Evolutionary conservation across 2,888 invertebrate genomes (phyloP).

Genomic region (Limenitis arthemis): DNA sequence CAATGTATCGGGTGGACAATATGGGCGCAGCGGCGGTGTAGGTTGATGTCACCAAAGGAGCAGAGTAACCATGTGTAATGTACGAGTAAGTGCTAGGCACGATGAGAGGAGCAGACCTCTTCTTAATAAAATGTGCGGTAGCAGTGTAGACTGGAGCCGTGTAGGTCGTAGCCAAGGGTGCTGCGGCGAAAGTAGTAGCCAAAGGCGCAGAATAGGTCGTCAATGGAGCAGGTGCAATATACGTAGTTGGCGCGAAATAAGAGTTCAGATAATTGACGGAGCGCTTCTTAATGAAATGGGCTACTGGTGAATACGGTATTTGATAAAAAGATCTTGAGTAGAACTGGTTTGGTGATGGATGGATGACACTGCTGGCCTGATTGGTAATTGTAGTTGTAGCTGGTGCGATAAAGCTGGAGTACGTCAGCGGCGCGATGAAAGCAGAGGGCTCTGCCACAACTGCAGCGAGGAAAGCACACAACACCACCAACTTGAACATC

Average conservation of each 20-base stretch:
- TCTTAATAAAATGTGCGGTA: constrained; percentile 45
- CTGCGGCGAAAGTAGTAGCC: constrained; percentile 16
- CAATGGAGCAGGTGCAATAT: constrained; percentile 26
- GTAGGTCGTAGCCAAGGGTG: constrained; percentile 4
- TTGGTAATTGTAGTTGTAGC: constrained; percentile 46
- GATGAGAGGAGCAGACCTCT: constrained; percentile 35
- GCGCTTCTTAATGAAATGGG: constrained; percentile 46
- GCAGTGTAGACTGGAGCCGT: constrained; percentile 32
- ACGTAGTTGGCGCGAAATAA: constrained; percentile 33
- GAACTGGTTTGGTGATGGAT: constrained; percentile 50
- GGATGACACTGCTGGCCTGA: constrained; percentile 57
- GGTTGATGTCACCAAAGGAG: constrained; percentile 36
- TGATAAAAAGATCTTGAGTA: constrained; percentile 37
- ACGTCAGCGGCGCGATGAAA: constrained; percentile 32
- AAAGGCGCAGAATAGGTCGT: constrained; percentile 15
- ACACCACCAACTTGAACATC: constrained; percentile 70
- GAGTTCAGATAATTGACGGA: constrained; percentile 29
- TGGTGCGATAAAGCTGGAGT: constrained; percentile 39
- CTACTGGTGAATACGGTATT: constrained; percentile 19
- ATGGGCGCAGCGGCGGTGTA: constrained; percentile 33
- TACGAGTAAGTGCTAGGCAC: constrained; percentile 31
- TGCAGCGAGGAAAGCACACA: constrained; percentile 73
- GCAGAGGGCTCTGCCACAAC: constrained; percentile 57
- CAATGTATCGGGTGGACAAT: constrained; percentile 38
- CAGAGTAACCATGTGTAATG: constrained; percentile 21